Percentiles rank a stretch among this genome's conserved stretches.
Conservation (phyloP, 2,888 invertebrate species). For the Epinotia demarniana region DNA sequence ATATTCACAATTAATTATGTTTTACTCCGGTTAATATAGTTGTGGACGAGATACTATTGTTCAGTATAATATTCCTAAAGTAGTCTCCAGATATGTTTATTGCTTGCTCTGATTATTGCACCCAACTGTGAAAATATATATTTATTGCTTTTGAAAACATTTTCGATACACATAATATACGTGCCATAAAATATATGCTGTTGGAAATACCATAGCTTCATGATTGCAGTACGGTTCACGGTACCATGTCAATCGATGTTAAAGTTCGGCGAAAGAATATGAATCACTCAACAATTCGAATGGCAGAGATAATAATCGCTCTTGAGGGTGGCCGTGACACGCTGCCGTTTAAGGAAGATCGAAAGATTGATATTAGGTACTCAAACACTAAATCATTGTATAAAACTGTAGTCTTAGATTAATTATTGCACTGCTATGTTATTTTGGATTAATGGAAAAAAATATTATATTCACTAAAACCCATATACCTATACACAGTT, state of each 20-base stretch:
- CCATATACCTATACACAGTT: not conserved
- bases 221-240: not conserved
- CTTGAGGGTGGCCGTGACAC: constrained; percentile 29
- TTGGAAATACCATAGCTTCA: too few species aligned
- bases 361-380: constrained; percentile 19
- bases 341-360: constrained; percentile 25
- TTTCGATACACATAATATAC: not conserved
- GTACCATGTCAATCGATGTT: not conserved
- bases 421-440: constrained; percentile 26
- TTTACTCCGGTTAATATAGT: not conserved
- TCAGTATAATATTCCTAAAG: not conserved
- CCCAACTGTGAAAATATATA: too few species aligned
- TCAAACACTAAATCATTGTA: constrained; percentile 18
- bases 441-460: not conserved
- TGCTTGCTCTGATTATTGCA: too few species aligned
- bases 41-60: not conserved
- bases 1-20: not conserved
- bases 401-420: constrained; percentile 10
- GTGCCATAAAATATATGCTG: not conserved
- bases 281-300: constrained; percentile 24
- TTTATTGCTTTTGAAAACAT: too few species aligned
- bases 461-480: not conserved
- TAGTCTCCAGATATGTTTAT: too few species aligned
- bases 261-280: constrained; percentile 19
- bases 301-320: constrained; percentile 21